Conservation (phyloP, 2,797 vertebrate species). For the Glyptemys insculpta region DNA sequence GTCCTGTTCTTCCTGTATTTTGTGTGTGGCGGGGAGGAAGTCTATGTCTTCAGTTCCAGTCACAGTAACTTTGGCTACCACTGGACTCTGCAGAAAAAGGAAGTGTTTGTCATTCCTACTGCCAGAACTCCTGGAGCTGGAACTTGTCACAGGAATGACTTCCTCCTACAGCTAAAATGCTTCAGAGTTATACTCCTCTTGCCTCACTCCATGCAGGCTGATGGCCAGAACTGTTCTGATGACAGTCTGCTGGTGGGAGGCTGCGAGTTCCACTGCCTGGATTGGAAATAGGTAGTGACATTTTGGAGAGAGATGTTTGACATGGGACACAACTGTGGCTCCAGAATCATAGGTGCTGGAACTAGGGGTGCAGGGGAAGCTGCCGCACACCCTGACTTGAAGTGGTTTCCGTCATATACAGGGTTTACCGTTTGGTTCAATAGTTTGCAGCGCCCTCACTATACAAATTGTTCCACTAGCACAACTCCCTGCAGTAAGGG, state of each 20-base stretch:
- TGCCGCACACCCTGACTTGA: too few species aligned
- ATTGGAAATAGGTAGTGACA: not conserved
- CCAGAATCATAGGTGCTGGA: not conserved
- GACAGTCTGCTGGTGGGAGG: not conserved
- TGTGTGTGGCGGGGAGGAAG: conserved; percentile 35
- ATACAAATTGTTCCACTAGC: not conserved
- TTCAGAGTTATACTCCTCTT: not conserved
- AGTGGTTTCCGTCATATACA: too few species aligned
- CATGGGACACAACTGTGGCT: not conserved
- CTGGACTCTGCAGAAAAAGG: not conserved
- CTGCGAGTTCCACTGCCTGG: not conserved
- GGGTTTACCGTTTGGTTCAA: too few species aligned
- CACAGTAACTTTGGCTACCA: not conserved
- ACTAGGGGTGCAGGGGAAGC: too few species aligned
- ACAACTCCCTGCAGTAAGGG: not conserved
- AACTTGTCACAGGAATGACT: not conserved
- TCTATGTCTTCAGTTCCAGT: conserved; percentile 57
- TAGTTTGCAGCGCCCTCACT: too few species aligned
- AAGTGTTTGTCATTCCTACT: conserved; percentile 10
- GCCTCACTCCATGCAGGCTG: conserved; percentile 21
- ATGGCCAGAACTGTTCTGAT: not conserved
- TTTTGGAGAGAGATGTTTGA: not conserved
- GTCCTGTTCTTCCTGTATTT: conserved; percentile 41
- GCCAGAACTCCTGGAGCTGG: not conserved
- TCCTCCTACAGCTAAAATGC: too few species aligned